Evolutionary conservation across 2,888 invertebrate genomes (phyloP).

Genomic region (Reticulitermes lucifugus): DNA sequence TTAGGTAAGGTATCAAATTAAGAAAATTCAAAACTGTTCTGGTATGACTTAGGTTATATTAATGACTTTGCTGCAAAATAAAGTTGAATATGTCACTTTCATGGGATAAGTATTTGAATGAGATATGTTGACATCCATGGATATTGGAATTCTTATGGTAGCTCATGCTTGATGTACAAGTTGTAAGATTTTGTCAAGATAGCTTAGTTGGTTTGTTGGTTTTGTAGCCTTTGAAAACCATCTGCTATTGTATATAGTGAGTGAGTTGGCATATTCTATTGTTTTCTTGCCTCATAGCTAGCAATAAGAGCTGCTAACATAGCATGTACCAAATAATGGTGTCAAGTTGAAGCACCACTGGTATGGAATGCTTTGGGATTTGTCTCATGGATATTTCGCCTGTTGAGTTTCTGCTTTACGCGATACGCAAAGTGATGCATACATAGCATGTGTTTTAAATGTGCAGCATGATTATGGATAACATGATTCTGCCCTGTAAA

Average conservation of each 20-base stretch:
- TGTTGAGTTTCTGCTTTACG: slow-evolving; percentile 21
- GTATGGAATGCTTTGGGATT: slow-evolving; percentile 29
- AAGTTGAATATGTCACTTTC: neutral
- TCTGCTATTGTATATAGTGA: neutral
- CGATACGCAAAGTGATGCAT: slow-evolving; percentile 33
- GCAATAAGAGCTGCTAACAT: slow-evolving; percentile 29
- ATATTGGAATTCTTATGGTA: neutral
- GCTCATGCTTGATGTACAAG: neutral
- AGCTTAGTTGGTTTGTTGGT: slow-evolving; percentile 23
- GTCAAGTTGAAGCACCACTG: neutral
- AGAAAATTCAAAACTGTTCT: slow-evolving; percentile 39
- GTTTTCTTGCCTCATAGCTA: slow-evolving; percentile 27
- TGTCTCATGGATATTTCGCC: neutral
- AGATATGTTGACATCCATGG: slow-evolving; percentile 1
- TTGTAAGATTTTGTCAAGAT: slow-evolving; percentile 15
- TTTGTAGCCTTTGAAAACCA: slow-evolving; percentile 2
- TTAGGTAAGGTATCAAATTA: slow-evolving; percentile 21
- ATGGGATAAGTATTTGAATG: neutral
- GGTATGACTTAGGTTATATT: neutral
- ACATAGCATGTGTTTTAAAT: slow-evolving; percentile 26
- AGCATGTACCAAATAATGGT: slow-evolving; percentile 35
- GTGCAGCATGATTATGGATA: slow-evolving; percentile 12
- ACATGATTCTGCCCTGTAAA: neutral
- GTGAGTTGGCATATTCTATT: slow-evolving; percentile 7
- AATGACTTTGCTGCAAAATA: neutral